These are phyloP conservation scores for Penelope pileata DNA, from an alignment of 2,113 vertebrate genomes.

Conservation along the genomic window DNA sequence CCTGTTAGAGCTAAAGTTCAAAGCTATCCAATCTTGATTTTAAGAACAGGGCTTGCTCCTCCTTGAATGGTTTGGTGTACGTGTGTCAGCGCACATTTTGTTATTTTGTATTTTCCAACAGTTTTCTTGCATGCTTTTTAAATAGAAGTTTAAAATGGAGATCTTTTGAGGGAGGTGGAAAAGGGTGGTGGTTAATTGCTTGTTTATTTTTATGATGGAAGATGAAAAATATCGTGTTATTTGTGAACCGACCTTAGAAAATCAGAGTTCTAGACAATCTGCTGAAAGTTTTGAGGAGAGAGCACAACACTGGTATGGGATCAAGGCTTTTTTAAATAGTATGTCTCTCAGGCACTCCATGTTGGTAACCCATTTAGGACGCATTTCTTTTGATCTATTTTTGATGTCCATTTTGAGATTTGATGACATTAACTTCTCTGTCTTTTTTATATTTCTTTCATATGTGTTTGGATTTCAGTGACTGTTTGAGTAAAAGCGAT, in stretches of 20 bases:
- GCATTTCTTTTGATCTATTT: background rate
- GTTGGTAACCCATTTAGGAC: fast-evolving
- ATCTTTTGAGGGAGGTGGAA: background rate
- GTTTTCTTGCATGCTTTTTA: background rate
- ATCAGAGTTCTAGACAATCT: background rate
- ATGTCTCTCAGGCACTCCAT: background rate
- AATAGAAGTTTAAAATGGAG: background rate
- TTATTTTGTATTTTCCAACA: background rate
- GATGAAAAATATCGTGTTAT: background rate
- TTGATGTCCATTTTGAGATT: background rate
- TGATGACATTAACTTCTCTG: background rate
- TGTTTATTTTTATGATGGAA: background rate
- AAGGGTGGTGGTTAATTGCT: background rate
- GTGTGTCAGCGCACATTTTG: background rate
- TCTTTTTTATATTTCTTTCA: background rate
- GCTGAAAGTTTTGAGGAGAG: background rate
- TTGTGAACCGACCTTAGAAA: background rate
- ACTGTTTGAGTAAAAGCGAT: background rate
- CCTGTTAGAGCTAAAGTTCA: background rate
- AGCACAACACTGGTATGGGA: background rate
- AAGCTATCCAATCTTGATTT: background rate
- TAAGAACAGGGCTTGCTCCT: background rate
- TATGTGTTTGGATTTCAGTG: background rate
- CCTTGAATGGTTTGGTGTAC: background rate
- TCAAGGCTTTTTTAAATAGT: background rate